A percentile compares a stretch with the other conserved stretches of the same genome.
Conservation (phyloP, 2,888 invertebrate genomes). For the Cosmorhoe ocellata region DNA sequence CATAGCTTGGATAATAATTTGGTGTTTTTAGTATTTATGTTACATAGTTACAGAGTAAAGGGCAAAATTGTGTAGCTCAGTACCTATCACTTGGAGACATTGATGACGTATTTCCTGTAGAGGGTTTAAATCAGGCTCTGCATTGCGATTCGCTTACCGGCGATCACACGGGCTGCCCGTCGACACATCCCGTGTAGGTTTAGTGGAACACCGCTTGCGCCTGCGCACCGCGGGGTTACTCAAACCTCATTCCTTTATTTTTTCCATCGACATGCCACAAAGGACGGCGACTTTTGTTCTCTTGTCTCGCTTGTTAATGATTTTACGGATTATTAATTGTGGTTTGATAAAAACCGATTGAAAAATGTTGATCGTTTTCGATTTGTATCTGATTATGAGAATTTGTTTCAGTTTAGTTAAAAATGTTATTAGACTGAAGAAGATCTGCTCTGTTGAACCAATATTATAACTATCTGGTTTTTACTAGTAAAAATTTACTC, state of each 20-base stretch:
- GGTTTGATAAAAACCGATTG: constrained; percentile 71
- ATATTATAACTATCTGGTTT: too few relatives aligned
- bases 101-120: too few relatives aligned
- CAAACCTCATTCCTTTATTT: constrained; percentile 58
- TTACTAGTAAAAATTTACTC: too few relatives aligned
- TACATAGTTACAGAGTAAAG: too few relatives aligned
- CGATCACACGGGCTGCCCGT: constrained; percentile 51
- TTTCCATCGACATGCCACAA: constrained; percentile 65
- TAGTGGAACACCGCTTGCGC: constrained; percentile 45
- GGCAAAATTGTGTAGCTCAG: too few relatives aligned
- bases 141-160: constrained; percentile 26
- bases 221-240: constrained; percentile 63
- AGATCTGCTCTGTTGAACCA: too few relatives aligned
- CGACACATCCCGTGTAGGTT: constrained; percentile 76
- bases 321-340: constrained; percentile 82
- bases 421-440: too few relatives aligned
- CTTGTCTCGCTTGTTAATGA: constrained; percentile 79
- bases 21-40: too few relatives aligned
- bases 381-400: constrained; percentile 34
- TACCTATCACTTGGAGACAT: too few relatives aligned
- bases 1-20: too few relatives aligned
- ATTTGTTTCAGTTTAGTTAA: too few relatives aligned
- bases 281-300: constrained; percentile 80
- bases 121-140: too few relatives aligned
- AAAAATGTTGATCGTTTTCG: constrained; percentile 60